Evolutionary conservation across 2,797 vertebrate genomes (phyloP), one percentile per base, ranked within the genome.

Genomic region (Acanthornis magna): DNA sequence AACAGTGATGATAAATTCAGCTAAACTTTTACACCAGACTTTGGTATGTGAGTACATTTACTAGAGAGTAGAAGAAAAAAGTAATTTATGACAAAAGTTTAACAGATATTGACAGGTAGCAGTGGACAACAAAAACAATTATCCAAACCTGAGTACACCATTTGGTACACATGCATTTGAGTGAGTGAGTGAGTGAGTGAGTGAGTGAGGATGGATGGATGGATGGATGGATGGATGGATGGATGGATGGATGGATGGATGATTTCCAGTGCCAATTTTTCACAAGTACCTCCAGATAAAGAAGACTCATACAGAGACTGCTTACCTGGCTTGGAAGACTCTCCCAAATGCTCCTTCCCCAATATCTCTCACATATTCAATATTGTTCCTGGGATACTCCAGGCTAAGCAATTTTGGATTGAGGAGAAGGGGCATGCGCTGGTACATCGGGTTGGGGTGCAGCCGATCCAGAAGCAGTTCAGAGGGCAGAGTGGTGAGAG

Each of bases 381-480:
- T 99, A 92, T 99, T 99, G 95, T 99, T 99, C 43, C 99, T 98
- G 7, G 99, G 99, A 89, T 99, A 99, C 93, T 99, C 99, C 15
- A 99, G 98, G 66, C 98, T 98, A 93, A 99, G 98, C 71, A 99
- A 96, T 96, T 99, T 99, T 25, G 99, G 98, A 92, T 99, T 99
- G 53, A 99, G 98, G 80, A 99, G 98, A 57, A 99, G 98, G 8
- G 99, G 99, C 96, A 99, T 98, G 36, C 99, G 97, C 96, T 99
- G 99, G 96, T 99, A 99, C 99, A 99, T 99, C 22, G 99, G 99
- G 91, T 99, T 99, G 21, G 99, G 99, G 65, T 99, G 99, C 73
- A 99, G 98, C 43, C 99, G 98, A 86, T 99, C 99, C 93, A 99
- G 95, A 40, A 99, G 96, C 54, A 99, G 98, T 96, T 99, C 99